phyloP scores from a whole-genome alignment of 2,797 vertebrate genomes.

The Siniperca scherzeri region DNA sequence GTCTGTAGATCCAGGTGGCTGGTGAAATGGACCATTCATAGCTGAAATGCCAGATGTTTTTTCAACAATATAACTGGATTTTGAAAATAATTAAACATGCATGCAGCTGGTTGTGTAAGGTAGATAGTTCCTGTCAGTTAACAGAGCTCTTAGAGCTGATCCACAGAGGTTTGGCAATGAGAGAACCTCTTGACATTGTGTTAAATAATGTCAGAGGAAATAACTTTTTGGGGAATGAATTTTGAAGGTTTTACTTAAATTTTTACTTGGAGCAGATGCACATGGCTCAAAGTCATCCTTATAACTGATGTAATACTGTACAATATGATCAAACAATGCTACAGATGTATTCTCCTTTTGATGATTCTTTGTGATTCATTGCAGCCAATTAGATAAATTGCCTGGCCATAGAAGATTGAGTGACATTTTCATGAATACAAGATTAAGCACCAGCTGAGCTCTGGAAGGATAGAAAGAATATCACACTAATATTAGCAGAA shows the following conservation, averaged over 20 bases:
- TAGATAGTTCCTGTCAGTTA: slow-evolving; percentile 27
- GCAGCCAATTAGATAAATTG: slow-evolving; percentile 54
- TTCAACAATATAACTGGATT: not conserved
- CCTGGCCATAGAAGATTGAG: slow-evolving; percentile 26
- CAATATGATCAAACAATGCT: slow-evolving; percentile 8
- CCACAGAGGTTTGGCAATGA: slow-evolving; percentile 23
- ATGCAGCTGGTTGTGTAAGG: slow-evolving; percentile 26
- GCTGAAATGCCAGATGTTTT: not conserved
- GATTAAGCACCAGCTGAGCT: slow-evolving; percentile 56
- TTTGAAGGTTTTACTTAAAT: slow-evolving; percentile 4
- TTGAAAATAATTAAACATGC: not conserved
- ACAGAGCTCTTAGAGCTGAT: slow-evolving; percentile 15
- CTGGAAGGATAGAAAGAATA: slow-evolving; percentile 22
- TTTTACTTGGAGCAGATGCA: slow-evolving; percentile 39
- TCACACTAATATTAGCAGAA: slow-evolving; percentile 28
- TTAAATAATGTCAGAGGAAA: slow-evolving; percentile 54
- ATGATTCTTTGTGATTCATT: slow-evolving; percentile 40
- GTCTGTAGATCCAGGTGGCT: slow-evolving; percentile 28
- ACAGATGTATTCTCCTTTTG: slow-evolving; percentile 37
- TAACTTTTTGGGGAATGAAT: slow-evolving; percentile 14
- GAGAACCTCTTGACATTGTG: slow-evolving; percentile 54
- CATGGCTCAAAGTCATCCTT: slow-evolving; percentile 14
- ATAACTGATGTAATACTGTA: slow-evolving; percentile 14
- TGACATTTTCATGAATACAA: slow-evolving; percentile 15
- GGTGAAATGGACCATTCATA: slow-evolving; percentile 15